Base-by-base conservation (phyloP, 2,888 invertebrate species). In the Habroteleia sp. region DNA sequence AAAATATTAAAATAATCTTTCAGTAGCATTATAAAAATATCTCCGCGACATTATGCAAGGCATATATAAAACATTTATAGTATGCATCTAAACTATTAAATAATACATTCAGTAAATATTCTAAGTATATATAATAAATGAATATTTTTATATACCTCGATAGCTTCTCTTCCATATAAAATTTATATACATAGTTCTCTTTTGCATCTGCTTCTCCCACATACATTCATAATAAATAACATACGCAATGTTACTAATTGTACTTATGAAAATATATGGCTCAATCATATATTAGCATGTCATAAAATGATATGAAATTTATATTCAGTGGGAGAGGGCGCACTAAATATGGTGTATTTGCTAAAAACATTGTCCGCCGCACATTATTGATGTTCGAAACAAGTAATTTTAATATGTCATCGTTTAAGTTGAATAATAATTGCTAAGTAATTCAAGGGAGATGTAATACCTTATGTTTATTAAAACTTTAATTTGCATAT, bases 231-330 rank as follows among this genome's bases (percentile, higher is more conserved):
- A 62, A 62, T 62, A 62, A 62, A 48, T 62, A 62, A 39, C 39
- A 48, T 16, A 10, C 29, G 29, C 14, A 62, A 41, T 37, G 46
- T 27, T 60, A 62, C 48, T 62, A 62, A 62, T 62, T 48, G 48
- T 48, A 48, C 62, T 37, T 48, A 62, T 41, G 60, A 62, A 62
- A 62, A 62, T 48, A 39, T 62, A 62, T 31, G 62, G 25, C 37
- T 62, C 39, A 31, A 62, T 62, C 35, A 31, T 62, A 48, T 39
- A 62, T 48, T 39, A 62, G 11, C 29, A 20, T 33, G 20, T 56
- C 48, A 16, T 48, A 39, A 62, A 62, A 48, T 62, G 25, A 48
- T 39, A 48, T 31, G 31, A 39, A 48, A 62, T 39, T 16, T 62
- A 48, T 13, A 37, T 62, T 10, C 27, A 46, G 46, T 17, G 44